Evolutionary conservation across 2,888 invertebrate species (phyloP), one percentile per base, ranked within the genome.

Genomic region (Ophioninae sp.): DNA sequence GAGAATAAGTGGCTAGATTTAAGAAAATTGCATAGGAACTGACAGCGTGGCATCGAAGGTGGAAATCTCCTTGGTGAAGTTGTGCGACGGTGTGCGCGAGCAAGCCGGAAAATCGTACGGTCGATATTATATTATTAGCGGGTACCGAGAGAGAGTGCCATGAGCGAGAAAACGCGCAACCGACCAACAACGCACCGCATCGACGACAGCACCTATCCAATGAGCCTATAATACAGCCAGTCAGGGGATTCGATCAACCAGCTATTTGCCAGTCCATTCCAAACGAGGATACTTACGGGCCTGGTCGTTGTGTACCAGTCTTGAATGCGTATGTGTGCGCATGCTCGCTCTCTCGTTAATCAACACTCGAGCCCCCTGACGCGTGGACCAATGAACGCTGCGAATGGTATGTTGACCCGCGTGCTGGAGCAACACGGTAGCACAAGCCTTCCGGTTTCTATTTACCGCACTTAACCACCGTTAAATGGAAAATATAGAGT

Each of bases 1-100:
- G 91, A 91, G 89, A 90, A 91, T 91, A 89, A 91, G 90, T 90
- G 90, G 89, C 87, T 74, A 89, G 90, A 89, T 88, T 89, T 88
- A 85, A 88, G 91, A 90, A 91, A 90, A 92, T 91, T 92, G 90
- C 91, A 87, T 85, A 85, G 87, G 82, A 87, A 89, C 88, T 87
- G 44, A 30, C 70, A 68, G 79, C 79, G 74, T 73, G 50, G 50
- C 37, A 74, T 74, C 73, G 73, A 59, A 23, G 39, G 21, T 17
- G 57, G 37, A n/a, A 59, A 50, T 50, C 6, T 50, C 50, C 13
- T 30, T 17, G 50, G 50, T 50, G 50, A 17, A 6, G 17, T 10
- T 62, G 62, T 62, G 21, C 21, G 30, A 30, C 7, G 2, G 61
- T 61, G 6, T 62, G 62, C 61, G 76, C 50, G 70, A 61, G 65